Evolutionary conservation across 2,113 vertebrate species (phyloP).

Genomic region (Todiramphus chloris): DNA sequence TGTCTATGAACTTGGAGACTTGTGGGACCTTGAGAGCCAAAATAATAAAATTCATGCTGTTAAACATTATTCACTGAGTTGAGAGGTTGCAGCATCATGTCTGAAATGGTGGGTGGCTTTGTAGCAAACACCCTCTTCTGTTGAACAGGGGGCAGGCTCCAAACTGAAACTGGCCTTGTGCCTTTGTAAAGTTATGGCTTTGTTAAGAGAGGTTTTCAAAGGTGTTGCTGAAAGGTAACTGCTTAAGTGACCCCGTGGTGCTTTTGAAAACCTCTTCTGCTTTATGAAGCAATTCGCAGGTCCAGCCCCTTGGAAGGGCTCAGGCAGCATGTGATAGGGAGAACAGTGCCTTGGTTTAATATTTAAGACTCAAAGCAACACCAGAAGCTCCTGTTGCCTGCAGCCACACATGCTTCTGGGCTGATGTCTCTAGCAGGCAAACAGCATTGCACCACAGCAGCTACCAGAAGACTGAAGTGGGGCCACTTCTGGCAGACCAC

Average conservation of each 20-base stretch:
- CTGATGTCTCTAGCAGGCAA: not conserved
- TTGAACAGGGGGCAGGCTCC: not conserved
- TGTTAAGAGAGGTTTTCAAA: not conserved
- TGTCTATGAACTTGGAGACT: not conserved
- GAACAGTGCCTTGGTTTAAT: not conserved
- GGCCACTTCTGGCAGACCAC: not conserved
- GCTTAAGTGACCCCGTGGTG: not conserved
- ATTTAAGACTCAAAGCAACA: not conserved
- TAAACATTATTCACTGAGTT: not conserved
- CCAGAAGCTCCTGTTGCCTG: accelerated
- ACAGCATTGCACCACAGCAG: not conserved
- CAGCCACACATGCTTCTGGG: not conserved
- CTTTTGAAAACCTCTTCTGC: slow-evolving; percentile 16
- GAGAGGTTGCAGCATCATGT: not conserved
- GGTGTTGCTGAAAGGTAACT: slow-evolving; percentile 14
- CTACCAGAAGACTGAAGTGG: not conserved
- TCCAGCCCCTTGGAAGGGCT: not conserved
- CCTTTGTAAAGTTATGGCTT: not conserved
- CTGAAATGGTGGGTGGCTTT: slow-evolving; percentile 34
- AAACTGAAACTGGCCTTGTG: accelerated
- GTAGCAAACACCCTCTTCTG: not conserved
- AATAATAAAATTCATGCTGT: slow-evolving; percentile 26
- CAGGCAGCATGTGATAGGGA: accelerated
- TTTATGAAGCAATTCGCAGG: not conserved
- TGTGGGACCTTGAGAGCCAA: not conserved